Conservation (phyloP, 2,888 invertebrate species). For the Rotaria macrura region DNA sequence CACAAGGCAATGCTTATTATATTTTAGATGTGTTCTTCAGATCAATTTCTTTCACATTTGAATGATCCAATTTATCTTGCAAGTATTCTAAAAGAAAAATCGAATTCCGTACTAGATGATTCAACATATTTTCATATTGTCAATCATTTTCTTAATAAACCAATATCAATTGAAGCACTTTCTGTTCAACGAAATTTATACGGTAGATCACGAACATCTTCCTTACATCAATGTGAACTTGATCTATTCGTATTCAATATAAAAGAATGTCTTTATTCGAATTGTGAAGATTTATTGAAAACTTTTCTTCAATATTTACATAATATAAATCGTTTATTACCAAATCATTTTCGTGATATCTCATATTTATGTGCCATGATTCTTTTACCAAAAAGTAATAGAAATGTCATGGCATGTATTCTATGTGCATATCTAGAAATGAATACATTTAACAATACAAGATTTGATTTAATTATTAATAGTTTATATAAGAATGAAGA, state of each 20-base stretch:
- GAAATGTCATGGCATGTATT: background rate
- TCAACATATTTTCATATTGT: background rate
- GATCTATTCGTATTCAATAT: background rate
- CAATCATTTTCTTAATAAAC: background rate
- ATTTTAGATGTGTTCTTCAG: background rate
- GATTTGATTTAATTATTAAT: constrained; percentile 1
- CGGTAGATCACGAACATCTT: background rate
- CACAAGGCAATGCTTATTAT: background rate
- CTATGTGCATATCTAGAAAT: background rate
- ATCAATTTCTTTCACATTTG: background rate
- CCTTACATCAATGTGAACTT: background rate
- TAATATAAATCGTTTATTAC: background rate
- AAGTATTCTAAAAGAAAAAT: background rate
- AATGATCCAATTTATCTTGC: background rate
- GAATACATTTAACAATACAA: background rate
- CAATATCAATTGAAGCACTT: background rate
- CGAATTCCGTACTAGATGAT: background rate
- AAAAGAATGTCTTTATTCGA: background rate
- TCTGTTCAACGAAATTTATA: background rate
- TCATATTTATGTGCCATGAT: background rate
- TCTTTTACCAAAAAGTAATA: background rate
- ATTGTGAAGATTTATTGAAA: background rate
- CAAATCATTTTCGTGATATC: background rate
- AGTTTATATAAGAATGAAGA: background rate
- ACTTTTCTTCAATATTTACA: constrained; percentile 7